Conservation (phyloP, 2,888 invertebrate genomes). For the Caenorhabditis angaria region DNA sequence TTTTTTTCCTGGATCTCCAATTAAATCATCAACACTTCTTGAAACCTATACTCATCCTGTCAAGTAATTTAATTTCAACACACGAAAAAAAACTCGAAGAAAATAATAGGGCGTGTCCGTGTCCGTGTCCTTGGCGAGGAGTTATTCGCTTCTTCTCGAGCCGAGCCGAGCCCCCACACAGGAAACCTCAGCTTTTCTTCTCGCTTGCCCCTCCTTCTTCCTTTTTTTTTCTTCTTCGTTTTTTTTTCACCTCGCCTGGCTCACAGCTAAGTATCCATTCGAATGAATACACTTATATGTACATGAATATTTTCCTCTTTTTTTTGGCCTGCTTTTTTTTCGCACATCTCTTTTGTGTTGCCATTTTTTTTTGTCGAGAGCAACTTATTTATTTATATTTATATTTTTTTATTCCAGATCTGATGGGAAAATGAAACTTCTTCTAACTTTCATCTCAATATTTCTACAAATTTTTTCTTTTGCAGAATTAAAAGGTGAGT, state of each 20-base stretch:
- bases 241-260: neutral
- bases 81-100: neutral
- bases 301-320: constrained; percentile 1
- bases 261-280: neutral
- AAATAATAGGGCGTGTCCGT: constrained; percentile 1
- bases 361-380: neutral
- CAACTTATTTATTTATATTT: neutral
- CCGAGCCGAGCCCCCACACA: neutral
- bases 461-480: neutral
- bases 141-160: too few species aligned
- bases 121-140: too few species aligned
- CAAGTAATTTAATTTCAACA: too few species aligned
- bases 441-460: neutral
- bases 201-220: neutral
- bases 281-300: constrained; percentile 4
- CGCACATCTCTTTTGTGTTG: neutral
- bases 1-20: neutral
- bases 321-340: neutral
- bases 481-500: neutral
- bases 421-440: constrained; percentile 2
- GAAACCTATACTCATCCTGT: constrained; percentile 1
- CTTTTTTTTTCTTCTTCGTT: neutral
- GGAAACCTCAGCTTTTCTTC: constrained; percentile 1
- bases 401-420: neutral
- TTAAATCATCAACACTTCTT: too few species aligned